A percentile compares a stretch with the other conserved stretches of the same genome.
Conservation (phyloP, 2,888 invertebrate genomes). For the Lampropteryx suffumata region DNA sequence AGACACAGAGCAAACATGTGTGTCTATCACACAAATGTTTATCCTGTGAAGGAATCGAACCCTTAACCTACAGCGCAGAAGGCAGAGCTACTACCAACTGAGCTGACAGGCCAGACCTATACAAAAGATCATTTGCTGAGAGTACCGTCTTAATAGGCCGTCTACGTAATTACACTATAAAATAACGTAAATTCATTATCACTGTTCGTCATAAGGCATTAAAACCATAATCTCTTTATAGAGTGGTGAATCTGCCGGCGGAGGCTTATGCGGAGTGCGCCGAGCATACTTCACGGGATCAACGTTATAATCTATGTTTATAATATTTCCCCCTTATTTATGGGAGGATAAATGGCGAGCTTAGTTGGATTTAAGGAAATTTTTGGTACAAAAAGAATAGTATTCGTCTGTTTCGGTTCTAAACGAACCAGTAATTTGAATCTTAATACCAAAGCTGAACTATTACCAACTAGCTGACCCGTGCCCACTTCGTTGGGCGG, state of each 20-base stretch:
- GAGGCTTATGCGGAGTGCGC: conserved; percentile 7
- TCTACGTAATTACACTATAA: neutral
- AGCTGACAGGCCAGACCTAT: too few relatives aligned
- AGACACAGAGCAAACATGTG: too few relatives aligned
- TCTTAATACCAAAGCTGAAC: too few relatives aligned
- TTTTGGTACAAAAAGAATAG: neutral
- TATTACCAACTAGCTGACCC: too few relatives aligned
- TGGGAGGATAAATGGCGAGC: conserved; percentile 14
- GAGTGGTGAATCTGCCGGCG: conserved; percentile 10
- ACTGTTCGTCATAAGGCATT: conserved; percentile 13
- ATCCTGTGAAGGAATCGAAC: too few relatives aligned
- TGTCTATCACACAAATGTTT: too few relatives aligned
- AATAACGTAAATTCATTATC: conserved; percentile 11
- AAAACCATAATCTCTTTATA: conserved; percentile 14
- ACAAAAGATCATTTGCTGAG: too few relatives aligned
- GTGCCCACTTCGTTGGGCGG: too few relatives aligned
- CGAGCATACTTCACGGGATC: conserved; percentile 15
- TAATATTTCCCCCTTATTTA: conserved; percentile 19
- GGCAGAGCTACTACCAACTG: too few relatives aligned
- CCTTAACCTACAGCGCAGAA: too few relatives aligned
- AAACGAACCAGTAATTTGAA: too few relatives aligned
- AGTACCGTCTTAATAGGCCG: neutral
- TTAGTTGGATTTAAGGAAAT: neutral
- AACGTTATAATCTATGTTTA: conserved; percentile 21
- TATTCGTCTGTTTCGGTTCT: too few relatives aligned